Conservation (phyloP, 2,888 invertebrate species). For the Tribolium freemani region DNA sequence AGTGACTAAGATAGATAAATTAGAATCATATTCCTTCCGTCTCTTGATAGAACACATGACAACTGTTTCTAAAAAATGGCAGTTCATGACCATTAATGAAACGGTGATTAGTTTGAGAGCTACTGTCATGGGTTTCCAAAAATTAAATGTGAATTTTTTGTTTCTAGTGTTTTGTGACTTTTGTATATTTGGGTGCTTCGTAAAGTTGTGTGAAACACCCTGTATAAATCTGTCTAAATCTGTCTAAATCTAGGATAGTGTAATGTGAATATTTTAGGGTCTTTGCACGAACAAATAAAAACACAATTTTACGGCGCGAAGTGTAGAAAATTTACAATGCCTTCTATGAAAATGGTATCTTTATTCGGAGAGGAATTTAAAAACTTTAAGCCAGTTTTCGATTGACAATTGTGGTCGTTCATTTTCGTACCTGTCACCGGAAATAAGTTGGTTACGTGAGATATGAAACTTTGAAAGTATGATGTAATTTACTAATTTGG, state of each 20-base stretch:
- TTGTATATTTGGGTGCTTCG: no score
- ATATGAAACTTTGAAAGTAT: not conserved
- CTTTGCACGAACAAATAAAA: not conserved
- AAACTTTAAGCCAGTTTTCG: not conserved
- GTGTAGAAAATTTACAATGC: not conserved
- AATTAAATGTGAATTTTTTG: no score
- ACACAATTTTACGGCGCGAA: not conserved
- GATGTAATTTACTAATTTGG: conserved; percentile 25
- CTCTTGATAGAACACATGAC: no score
- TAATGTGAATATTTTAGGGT: not conserved
- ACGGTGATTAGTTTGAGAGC: no score
- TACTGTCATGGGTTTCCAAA: no score
- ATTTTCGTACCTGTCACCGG: conserved; percentile 16
- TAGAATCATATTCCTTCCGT: no score
- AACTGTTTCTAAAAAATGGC: no score
- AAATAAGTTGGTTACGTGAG: conserved; percentile 17
- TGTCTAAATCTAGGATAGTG: not conserved
- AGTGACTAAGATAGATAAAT: no score
- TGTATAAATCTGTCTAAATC: no score
- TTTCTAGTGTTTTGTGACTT: no score
- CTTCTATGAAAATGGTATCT: not conserved
- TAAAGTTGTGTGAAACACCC: no score
- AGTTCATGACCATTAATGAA: no score
- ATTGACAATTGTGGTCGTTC: not conserved
- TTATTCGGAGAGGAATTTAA: not conserved